These are phyloP conservation scores for Botia almorhae DNA, from an alignment of 2,797 vertebrate species.

Conservation along the genomic window DNA sequence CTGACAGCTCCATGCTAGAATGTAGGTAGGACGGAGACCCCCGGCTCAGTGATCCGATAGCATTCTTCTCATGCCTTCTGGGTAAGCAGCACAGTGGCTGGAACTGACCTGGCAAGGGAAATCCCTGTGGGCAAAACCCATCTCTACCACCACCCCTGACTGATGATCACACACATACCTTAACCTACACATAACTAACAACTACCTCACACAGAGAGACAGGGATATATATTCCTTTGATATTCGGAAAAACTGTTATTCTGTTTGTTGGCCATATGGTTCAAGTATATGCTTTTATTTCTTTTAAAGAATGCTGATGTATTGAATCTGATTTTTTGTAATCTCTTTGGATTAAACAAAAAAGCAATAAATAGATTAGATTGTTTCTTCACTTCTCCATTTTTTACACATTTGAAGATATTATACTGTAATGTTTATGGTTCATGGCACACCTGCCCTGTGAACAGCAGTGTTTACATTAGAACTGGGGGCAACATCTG, in stretches of 20 bases:
- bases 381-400: not conserved
- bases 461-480: constrained; percentile 5
- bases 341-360: constrained; percentile 2
- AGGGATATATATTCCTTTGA: not conserved
- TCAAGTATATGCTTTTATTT: not conserved
- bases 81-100: not conserved
- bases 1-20: constrained; percentile 24
- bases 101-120: constrained; percentile 19
- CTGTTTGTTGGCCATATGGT: not conserved
- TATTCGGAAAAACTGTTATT: not conserved
- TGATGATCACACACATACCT: not conserved
- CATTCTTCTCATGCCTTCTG: constrained; percentile 37
- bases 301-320: no score
- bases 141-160: not conserved
- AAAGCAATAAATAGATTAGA: not conserved
- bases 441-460: not conserved
- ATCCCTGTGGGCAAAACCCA: constrained; percentile 32
- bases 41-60: constrained; percentile 3
- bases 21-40: not conserved
- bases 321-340: not conserved
- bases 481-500: not conserved
- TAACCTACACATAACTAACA: not conserved
- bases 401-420: not conserved
- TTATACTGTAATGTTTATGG: not conserved
- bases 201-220: not conserved